Base-by-base conservation (phyloP, 2,888 invertebrate species). In the Ellobium chinense region DNA sequence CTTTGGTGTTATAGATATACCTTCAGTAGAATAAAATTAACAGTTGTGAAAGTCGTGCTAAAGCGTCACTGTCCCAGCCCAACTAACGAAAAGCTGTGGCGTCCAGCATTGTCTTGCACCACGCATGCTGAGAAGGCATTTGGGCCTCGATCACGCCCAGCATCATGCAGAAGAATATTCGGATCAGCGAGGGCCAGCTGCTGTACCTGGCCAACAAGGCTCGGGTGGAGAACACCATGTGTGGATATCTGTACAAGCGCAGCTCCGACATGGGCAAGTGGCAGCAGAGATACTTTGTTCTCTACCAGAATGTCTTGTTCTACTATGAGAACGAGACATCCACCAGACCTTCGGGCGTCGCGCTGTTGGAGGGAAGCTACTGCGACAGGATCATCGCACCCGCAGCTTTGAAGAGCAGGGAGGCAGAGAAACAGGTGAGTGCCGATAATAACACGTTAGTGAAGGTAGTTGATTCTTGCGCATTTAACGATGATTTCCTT, bases 321-420 rank as follows among this genome's bases (percentile, higher is more conserved):
- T 97, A 97, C 94, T 97, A 97, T 93, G 97, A 98, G 91, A 96
- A 95, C 74, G 97, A 97, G 91, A 95, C 95, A 89, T 95, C 95
- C 88, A 94, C 94, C 29, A 94, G 96, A 46, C 97, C 97, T 0
- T 96, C 96, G 0, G 97, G 97, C 0, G 95, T 97, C 27, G 94
- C 97, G 31, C 94, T 97, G 85, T 94, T 98, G 75, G 98, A 98
- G 92, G 97, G 97, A 0, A 97, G 97, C 88, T 97, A 97, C 94
- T 93, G 93, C 83, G 93, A 93, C 81, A 87, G 92, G 54, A 86
- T 91, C 36, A 87, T 93, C 72, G 90, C 90, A 5, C 89, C 91
- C 21, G 83, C 87, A 14, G 85, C 86, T 7, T 82, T 87, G 9
- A 90, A 89, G 66, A 90, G 89, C 29, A 89, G 89, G 80, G 91